Conservation (phyloP, 2,113 vertebrate species). For the Phycodurus eques region DNA sequence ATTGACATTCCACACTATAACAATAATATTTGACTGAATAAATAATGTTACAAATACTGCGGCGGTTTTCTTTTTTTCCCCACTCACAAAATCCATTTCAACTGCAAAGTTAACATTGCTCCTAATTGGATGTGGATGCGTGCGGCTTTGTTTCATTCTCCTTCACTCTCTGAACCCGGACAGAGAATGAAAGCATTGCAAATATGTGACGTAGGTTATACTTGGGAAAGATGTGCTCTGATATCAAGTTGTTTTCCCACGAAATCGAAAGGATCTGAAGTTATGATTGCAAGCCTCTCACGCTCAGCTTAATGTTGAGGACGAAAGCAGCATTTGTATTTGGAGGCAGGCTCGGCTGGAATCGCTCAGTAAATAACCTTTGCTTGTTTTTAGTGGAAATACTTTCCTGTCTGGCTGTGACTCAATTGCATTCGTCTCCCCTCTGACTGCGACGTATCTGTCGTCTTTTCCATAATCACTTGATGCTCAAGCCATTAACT, state of each 20-base stretch:
- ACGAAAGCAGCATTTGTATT: conserved; percentile 2
- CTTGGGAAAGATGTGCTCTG: background rate
- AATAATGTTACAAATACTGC: no score
- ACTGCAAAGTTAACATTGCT: background rate
- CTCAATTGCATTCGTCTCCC: conserved; percentile 2
- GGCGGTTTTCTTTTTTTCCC: no score
- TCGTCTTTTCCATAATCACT: background rate
- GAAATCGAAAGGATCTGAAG: background rate
- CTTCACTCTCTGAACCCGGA: background rate
- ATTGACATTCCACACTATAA: no score
- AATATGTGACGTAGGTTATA: background rate
- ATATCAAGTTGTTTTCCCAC: background rate
- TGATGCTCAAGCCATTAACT: conserved; percentile 3
- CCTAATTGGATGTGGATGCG: background rate
- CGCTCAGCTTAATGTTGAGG: background rate
- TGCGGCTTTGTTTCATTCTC: background rate
- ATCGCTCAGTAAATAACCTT: conserved; percentile 1
- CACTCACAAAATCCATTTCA: background rate
- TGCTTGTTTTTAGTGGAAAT: conserved; percentile 5
- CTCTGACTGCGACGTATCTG: background rate
- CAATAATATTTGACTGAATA: no score
- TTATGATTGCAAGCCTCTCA: conserved; percentile 5
- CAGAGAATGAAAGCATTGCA: background rate
- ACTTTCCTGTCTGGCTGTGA: conserved; percentile 1
- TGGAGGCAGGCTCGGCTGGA: background rate